Evolutionary conservation across 2,888 invertebrate genomes (phyloP), one percentile per base, ranked within the genome.

Genomic region (Phengaris alcon): DNA sequence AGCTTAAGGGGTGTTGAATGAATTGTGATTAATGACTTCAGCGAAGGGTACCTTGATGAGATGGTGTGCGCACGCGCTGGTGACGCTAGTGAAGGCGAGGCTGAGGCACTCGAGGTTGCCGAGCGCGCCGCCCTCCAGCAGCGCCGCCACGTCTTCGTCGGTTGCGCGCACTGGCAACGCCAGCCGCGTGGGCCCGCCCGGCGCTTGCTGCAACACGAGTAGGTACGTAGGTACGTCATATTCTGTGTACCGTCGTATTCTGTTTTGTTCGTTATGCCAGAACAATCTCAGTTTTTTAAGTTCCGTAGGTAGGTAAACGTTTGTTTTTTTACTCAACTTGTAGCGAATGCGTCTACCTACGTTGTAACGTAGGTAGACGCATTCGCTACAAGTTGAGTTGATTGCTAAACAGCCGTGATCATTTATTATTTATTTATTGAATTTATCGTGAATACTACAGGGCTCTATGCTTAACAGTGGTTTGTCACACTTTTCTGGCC

Each of bases 91-190:
- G 88, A 97, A 97, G 78, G 97, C 97, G 78, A 97, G 93, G 78
- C 96, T 96, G 77, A 97, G 94, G 84, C 96, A 96, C 89, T 97
- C 97, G 78, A 97, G 94, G 89, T 97, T 97, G 69, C 97, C 97
- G 82, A 97, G 95, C 10, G 96, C 96, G 64, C 97, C 96, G 46
- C 95, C 95, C 78, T 95, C 95, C 74, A 96, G 90, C 79, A 97
- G 90, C 76, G 95, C 95, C 22, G 95, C 95, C 75, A 97, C 95
- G 83, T 97, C 97, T 0, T 94, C 95, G 86, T 97, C 97, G 0
- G 97, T 97, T 9, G 96, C 96, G 68, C 96, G 95, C 78, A 96
- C 96, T 46, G 97, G 97, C 79, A 97, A 88, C 64, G 97, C 96
- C 82, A 97, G 87, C 80, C 96, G 96, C 75, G 95, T 94, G 0